Evolutionary conservation across 2,888 invertebrate genomes (phyloP).

Genomic region (Parochlus steinenii): DNA sequence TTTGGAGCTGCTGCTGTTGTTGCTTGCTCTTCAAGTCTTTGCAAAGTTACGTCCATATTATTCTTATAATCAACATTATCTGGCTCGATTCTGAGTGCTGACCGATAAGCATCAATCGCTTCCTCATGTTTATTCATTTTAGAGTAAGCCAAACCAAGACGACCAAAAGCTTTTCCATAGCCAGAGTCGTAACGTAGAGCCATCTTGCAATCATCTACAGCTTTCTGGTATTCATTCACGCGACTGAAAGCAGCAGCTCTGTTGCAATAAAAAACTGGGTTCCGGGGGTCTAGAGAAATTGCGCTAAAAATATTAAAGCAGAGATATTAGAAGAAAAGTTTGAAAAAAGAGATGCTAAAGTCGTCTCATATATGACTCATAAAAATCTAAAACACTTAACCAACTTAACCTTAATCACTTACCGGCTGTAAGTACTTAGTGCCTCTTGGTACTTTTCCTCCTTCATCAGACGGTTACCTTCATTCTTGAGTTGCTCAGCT

Average conservation of each 20-base stretch:
- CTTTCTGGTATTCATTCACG: slow-evolving; percentile 62
- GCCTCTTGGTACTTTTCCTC: slow-evolving; percentile 65
- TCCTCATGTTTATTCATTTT: slow-evolving; percentile 67
- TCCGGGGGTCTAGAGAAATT: slow-evolving; percentile 68
- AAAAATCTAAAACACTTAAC: slow-evolving; percentile 11
- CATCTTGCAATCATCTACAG: slow-evolving; percentile 78
- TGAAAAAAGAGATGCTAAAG: slow-evolving; percentile 6
- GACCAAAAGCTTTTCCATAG: slow-evolving; percentile 90
- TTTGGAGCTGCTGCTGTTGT: neutral
- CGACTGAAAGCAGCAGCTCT: slow-evolving; percentile 92
- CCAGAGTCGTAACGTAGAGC: slow-evolving; percentile 77
- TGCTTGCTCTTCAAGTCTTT: slow-evolving; percentile 15
- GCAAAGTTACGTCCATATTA: slow-evolving; percentile 67
- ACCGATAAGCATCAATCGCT: slow-evolving; percentile 72
- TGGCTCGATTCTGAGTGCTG: slow-evolving; percentile 81
- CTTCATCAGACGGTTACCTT: slow-evolving; percentile 83
- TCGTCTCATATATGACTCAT: slow-evolving; percentile 14
- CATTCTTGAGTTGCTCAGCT: slow-evolving; percentile 75
- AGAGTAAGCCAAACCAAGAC: slow-evolving; percentile 77
- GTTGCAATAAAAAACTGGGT: slow-evolving; percentile 94
- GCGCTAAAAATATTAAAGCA: slow-evolving; percentile 41
- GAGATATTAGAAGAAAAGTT: slow-evolving; percentile 4
- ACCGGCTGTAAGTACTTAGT: slow-evolving; percentile 52
- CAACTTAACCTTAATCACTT: slow-evolving; percentile 32
- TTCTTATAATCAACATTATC: slow-evolving; percentile 78